Evolutionary conservation across 2,888 invertebrate species (phyloP).

Genomic region (Macrophya alboannulata): DNA sequence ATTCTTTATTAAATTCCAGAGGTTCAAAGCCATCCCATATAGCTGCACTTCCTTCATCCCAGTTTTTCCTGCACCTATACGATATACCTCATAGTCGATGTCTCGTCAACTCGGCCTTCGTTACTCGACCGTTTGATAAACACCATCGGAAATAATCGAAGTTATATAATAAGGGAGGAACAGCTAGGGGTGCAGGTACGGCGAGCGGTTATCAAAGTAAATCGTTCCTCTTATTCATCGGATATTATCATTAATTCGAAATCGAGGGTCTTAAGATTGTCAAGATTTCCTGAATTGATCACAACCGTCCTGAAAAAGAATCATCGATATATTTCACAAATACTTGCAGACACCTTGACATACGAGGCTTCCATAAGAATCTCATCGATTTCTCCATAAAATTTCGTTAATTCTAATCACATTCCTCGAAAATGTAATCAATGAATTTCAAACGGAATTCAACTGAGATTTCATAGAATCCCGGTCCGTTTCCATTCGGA

Average conservation of each 20-base stretch:
- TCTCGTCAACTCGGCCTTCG: not conserved
- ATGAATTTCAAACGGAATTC: not conserved
- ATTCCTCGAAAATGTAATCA: not conserved
- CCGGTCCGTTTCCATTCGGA: not conserved
- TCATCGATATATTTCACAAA: not conserved
- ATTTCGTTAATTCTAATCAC: slow-evolving; percentile 1
- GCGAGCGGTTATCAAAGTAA: not conserved
- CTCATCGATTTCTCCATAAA: not conserved
- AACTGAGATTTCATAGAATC: not conserved
- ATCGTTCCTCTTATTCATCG: not conserved
- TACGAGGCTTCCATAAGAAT: not conserved
- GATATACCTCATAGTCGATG: not conserved
- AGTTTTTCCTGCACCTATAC: not conserved
- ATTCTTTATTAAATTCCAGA: slow-evolving; percentile 58
- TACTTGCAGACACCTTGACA: not conserved
- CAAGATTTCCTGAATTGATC: not conserved
- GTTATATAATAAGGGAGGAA: not conserved
- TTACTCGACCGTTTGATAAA: not conserved
- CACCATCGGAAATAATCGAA: not conserved
- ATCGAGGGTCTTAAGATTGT: not conserved
- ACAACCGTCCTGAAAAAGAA: not conserved
- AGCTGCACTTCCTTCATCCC: not conserved
- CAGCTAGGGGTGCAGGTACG: not conserved
- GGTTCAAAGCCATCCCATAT: slow-evolving; percentile 47
- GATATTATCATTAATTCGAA: not conserved